Percentiles rank a stretch among this genome's conserved stretches.
These are phyloP conservation scores for Isichthys henryi DNA, from an alignment of 2,113 vertebrate genomes.

Conservation along the genomic window DNA sequence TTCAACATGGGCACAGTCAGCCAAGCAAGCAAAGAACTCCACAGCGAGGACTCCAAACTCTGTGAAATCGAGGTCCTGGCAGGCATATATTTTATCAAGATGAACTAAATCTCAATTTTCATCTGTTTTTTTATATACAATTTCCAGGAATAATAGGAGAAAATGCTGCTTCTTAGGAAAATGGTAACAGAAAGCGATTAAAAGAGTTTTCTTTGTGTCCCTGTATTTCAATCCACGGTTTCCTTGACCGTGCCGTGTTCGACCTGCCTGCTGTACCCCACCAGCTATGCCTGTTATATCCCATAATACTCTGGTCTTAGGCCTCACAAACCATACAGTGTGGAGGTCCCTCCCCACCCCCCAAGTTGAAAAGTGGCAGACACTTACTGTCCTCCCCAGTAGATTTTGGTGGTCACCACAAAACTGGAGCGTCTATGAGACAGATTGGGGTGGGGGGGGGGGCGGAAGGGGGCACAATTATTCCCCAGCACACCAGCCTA, in stretches of 20 bases:
- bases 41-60: not conserved
- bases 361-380: not conserved
- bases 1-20: conserved; percentile 19
- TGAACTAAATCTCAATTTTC: not conserved
- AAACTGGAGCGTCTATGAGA: conserved; percentile 65
- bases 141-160: not conserved
- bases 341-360: not conserved
- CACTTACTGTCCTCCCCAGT: conserved; percentile 80
- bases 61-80: too few relatives aligned
- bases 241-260: not conserved
- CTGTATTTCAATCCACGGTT: not conserved
- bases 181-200: too few relatives aligned
- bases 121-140: not conserved
- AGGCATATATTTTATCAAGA: not conserved
- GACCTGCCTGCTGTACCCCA: not conserved
- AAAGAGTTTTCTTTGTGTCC: not conserved
- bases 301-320: not conserved
- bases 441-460: conserved; percentile 7
- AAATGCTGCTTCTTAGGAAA: not conserved
- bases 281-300: not conserved
- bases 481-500: not conserved
- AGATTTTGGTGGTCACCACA: conserved; percentile 76
- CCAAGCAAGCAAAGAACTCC: not conserved
- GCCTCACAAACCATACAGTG: not conserved
- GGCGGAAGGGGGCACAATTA: not conserved